Conservation (phyloP, 2,888 invertebrate species). For the Bhutanitis thaidina region DNA sequence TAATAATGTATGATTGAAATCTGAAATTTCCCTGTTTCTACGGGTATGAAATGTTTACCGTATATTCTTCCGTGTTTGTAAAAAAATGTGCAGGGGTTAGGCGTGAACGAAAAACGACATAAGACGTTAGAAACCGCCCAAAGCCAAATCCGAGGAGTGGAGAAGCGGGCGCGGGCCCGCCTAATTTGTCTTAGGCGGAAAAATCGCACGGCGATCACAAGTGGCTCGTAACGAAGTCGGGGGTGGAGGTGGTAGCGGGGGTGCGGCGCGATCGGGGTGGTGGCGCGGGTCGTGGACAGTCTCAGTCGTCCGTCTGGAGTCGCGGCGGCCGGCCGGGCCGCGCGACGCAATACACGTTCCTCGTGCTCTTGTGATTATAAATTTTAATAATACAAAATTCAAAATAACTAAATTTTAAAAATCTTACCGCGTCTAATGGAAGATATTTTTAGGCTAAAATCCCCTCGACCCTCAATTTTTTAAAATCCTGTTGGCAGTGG, state of each 20-base stretch:
- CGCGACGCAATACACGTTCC: conserved; percentile 78
- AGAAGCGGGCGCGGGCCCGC: conserved; percentile 61
- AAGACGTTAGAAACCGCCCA: conserved; percentile 62
- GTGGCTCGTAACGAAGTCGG: conserved; percentile 80
- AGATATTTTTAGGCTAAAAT: conserved; percentile 74
- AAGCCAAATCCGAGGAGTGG: conserved; percentile 43
- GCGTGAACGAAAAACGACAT: conserved; percentile 53
- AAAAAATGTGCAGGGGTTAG: conserved; percentile 27
- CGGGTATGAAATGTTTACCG: too few relatives aligned
- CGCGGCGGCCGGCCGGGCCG: conserved; percentile 78
- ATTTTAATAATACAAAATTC: conserved; percentile 51
- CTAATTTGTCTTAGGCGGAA: conserved; percentile 80
- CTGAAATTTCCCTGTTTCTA: background rate
- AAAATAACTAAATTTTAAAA: conserved; percentile 33
- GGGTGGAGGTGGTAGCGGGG: conserved; percentile 40
- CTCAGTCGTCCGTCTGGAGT: conserved; percentile 80
- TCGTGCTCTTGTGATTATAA: conserved; percentile 80
- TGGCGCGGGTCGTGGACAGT: conserved; percentile 52
- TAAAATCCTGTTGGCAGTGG: conserved; percentile 62
- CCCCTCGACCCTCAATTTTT: conserved; percentile 60
- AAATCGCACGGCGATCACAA: conserved; percentile 78
- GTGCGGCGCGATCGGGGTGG: conserved; percentile 37
- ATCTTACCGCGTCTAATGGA: conserved; percentile 67
- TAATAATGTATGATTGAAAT: background rate
- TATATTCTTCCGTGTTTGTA: too few relatives aligned